Evolutionary conservation across 2,113 vertebrate species (phyloP).

Genomic region (Zosterops japonicus): DNA sequence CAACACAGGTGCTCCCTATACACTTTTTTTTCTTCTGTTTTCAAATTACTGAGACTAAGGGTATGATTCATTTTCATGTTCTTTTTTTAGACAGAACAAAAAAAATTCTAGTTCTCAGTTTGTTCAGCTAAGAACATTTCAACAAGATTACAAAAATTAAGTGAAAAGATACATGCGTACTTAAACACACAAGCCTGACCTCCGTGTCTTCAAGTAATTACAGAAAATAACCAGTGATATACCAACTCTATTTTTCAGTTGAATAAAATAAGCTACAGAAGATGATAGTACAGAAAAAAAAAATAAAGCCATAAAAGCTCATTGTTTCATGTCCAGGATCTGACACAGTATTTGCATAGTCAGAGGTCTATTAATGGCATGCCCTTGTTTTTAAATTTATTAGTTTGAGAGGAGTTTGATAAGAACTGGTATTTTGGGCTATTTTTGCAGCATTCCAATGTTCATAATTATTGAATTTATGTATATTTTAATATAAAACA

Average conservation of each 20-base stretch:
- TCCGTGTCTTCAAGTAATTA: neutral
- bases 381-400: neutral
- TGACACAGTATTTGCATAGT: neutral
- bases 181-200: neutral
- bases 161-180: neutral
- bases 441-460: neutral
- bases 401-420: neutral
- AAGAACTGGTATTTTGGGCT: neutral
- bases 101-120: neutral
- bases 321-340: neutral
- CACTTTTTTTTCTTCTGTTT: neutral
- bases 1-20: neutral
- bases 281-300: neutral
- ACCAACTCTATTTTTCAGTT: neutral
- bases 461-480: neutral
- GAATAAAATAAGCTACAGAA: neutral
- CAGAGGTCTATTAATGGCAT: neutral
- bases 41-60: neutral
- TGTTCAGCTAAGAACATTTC: neutral
- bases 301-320: neutral
- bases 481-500: neutral
- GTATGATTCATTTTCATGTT: fast-evolving
- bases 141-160: neutral
- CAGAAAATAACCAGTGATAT: neutral
- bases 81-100: neutral